Evolutionary conservation across 2,888 invertebrate genomes (phyloP), one percentile per base, ranked within the genome.

Genomic region (Cerastis rubricosa): DNA sequence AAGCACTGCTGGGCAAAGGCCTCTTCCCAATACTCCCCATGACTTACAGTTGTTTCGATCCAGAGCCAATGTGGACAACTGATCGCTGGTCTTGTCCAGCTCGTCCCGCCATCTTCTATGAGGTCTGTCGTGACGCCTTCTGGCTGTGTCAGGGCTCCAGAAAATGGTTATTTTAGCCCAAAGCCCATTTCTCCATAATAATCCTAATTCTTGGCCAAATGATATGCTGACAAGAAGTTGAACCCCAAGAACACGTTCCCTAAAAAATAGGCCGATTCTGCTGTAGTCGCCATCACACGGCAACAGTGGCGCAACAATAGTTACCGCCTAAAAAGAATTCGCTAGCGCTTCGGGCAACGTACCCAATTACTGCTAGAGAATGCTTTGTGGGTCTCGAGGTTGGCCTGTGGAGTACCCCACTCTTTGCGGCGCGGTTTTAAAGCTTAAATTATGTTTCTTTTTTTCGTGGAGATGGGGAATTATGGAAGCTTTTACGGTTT

Each of bases 331-430:
- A 71, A 73, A 77, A 86, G 63, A 84, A 86, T 76, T 76, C 75
- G 43, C 72, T 12, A n/a, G 40, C 84, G 86, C 87, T 78, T 51
- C 80, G 87, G 87, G 84, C 84, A 73, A 79, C 80, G 87, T 86
- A 86, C 84, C 87, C 84, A 84, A 84, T 84, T 86, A 84, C 80
- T 51, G 71, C 68, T 83, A 63, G 83, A 86, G 84, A 74, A 84
- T 65, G 66, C 80, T 84, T 84, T 87, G 87, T 68, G 76, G 59
- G 69, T 70, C 80, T 80, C 61, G 74, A 83, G 74, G 71, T 45
- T 25, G 71, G 59, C 45, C 47, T 64, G 47, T 74, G 63, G 22
- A 80, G 66, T 35, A 57, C 64, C 64, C 59, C 47, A 72, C 74
- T 84, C 54, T 40, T 67, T 70, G 29, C 65, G 35, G 22, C 59